Percentiles rank a stretch among this genome's conserved stretches.
Evolutionary conservation across 2,888 invertebrate genomes (phyloP).

Genomic region (Perdita meconis): DNA sequence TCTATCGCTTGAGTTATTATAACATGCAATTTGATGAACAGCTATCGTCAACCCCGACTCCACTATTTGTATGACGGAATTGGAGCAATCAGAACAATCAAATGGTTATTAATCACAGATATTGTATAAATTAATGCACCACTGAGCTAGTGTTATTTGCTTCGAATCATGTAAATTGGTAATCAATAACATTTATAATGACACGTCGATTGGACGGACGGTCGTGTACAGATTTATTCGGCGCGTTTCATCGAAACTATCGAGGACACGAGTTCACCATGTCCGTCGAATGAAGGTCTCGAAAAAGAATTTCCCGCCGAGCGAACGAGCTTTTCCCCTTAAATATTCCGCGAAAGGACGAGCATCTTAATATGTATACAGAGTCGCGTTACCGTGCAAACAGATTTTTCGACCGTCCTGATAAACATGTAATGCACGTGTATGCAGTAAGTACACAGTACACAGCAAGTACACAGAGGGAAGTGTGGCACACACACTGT

Average conservation of each 20-base stretch:
- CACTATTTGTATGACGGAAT: no score
- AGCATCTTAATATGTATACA: no score
- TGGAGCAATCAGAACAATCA: no score
- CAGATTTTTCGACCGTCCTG: conserved; percentile 15
- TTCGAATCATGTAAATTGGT: background rate
- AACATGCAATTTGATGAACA: background rate
- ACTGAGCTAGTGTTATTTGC: conserved; percentile 9
- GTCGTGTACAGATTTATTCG: background rate
- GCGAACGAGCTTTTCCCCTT: background rate
- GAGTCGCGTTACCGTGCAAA: background rate
- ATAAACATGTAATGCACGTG: conserved; percentile 44
- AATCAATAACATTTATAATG: conserved; percentile 4
- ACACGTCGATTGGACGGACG: background rate
- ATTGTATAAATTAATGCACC: conserved; percentile 7
- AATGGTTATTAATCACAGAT: background rate
- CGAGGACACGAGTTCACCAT: no score
- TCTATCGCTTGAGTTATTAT: background rate
- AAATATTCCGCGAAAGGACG: no score
- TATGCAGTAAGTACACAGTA: conserved; percentile 33
- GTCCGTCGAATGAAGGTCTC: no score
- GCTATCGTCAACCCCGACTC: background rate
- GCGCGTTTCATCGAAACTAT: background rate
- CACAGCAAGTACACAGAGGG: conserved; percentile 6
- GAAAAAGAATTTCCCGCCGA: no score
- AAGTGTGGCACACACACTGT: background rate